A percentile compares a stretch with the other conserved stretches of the same genome.
Evolutionary conservation across 2,113 vertebrate genomes (phyloP).

Genomic region (Capra hircus): DNA sequence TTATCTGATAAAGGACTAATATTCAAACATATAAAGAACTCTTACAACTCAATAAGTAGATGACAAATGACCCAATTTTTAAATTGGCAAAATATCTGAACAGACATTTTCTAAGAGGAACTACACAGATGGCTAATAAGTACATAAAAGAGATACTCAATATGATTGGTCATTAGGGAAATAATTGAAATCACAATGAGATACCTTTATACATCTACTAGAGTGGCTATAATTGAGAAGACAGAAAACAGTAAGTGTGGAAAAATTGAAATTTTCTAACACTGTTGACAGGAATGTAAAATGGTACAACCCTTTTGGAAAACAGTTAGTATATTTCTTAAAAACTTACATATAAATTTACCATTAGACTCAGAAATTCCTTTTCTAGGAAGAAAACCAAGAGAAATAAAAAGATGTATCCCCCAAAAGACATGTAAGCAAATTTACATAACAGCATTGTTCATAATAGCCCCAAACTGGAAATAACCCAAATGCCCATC

Average conservation of each 20-base stretch:
- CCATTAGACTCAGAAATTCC: neutral
- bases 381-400: neutral
- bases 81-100: neutral
- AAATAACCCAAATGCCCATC: neutral
- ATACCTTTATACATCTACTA: neutral
- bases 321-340: neutral
- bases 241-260: neutral
- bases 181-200: neutral
- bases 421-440: neutral
- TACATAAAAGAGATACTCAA: neutral
- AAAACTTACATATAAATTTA: conserved; percentile 1
- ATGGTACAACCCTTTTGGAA: neutral
- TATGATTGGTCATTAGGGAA: neutral
- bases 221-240: neutral
- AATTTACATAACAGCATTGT: neutral
- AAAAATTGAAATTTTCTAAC: neutral
- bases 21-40: neutral
- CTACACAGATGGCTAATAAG: neutral
- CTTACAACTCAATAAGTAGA: neutral
- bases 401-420: neutral
- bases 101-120: neutral
- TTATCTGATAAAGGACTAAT: neutral
- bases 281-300: neutral
- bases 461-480: neutral
- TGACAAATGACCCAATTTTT: neutral